These are phyloP conservation scores for Eurystomus glaucurus DNA, from an alignment of 2,797 vertebrate species.

Conservation along the genomic window DNA sequence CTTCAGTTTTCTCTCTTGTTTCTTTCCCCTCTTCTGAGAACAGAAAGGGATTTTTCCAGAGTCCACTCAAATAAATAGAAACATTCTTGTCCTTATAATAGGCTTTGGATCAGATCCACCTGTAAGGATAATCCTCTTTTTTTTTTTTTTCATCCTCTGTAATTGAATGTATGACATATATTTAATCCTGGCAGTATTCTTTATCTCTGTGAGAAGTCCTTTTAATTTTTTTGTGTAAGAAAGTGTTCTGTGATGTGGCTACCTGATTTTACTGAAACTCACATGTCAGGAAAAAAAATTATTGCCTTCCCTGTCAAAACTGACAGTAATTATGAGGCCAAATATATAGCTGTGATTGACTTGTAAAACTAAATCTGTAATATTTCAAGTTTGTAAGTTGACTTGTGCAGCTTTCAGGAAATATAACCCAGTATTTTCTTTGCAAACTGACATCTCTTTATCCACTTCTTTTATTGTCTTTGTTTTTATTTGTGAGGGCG, in stretches of 20 bases:
- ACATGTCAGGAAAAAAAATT: slow-evolving; percentile 48
- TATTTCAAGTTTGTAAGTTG: slow-evolving; percentile 62
- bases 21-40: not conserved
- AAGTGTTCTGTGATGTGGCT: slow-evolving; percentile 51
- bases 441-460: slow-evolving; percentile 54
- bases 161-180: slow-evolving; percentile 38
- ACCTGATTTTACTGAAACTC: slow-evolving; percentile 69
- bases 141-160: not conserved
- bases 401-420: slow-evolving; percentile 43
- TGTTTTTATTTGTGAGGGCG: slow-evolving; percentile 35
- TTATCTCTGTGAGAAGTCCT: slow-evolving; percentile 56
- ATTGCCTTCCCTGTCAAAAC: slow-evolving; percentile 59
- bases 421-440: slow-evolving; percentile 42
- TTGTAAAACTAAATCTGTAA: slow-evolving; percentile 66
- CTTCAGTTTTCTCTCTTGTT: not conserved
- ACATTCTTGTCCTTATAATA: not conserved
- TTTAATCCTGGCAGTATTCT: slow-evolving; percentile 44
- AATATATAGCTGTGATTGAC: slow-evolving; percentile 69
- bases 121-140: not conserved
- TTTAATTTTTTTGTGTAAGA: slow-evolving; percentile 64
- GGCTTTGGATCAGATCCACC: not conserved
- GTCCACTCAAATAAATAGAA: not conserved
- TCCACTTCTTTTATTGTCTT: slow-evolving; percentile 43
- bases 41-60: not conserved
- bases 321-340: slow-evolving; percentile 67